Conservation (phyloP, 2,113 vertebrate species). For the Carassius auratus region DNA sequence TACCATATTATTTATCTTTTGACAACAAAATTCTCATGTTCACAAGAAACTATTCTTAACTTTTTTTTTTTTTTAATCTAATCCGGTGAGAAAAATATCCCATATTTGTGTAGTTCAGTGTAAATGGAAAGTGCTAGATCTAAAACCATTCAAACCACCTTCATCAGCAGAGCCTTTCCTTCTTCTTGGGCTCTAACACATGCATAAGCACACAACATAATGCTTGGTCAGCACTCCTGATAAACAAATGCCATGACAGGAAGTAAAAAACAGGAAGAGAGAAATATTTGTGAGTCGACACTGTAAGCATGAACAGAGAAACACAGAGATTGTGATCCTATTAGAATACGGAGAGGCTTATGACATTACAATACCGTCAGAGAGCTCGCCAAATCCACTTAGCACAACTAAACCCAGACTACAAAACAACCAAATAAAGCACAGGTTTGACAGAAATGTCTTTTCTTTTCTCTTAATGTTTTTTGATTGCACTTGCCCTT, state of each 20-base stretch:
- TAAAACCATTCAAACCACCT: no score
- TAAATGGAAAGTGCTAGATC: no score
- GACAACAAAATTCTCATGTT: background rate
- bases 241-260: constrained; percentile 9
- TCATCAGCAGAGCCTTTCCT: no score
- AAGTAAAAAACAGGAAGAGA: constrained; percentile 41
- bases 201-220: no score
- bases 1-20: background rate
- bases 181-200: no score
- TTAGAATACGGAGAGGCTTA: constrained; percentile 51
- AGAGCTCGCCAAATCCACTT: constrained; percentile 37
- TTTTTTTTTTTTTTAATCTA: background rate
- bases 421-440: background rate
- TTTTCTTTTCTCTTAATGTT: background rate
- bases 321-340: constrained; percentile 36
- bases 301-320: background rate
- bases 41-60: background rate
- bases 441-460: background rate
- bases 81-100: background rate
- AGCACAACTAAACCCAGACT: background rate
- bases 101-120: background rate
- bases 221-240: constrained; percentile 32
- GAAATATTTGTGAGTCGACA: background rate
- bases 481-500: background rate
- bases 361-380: constrained; percentile 16